phyloP scores from a whole-genome alignment of 1,140 invertebrate genomes.

The Eumaeus atala region DNA sequence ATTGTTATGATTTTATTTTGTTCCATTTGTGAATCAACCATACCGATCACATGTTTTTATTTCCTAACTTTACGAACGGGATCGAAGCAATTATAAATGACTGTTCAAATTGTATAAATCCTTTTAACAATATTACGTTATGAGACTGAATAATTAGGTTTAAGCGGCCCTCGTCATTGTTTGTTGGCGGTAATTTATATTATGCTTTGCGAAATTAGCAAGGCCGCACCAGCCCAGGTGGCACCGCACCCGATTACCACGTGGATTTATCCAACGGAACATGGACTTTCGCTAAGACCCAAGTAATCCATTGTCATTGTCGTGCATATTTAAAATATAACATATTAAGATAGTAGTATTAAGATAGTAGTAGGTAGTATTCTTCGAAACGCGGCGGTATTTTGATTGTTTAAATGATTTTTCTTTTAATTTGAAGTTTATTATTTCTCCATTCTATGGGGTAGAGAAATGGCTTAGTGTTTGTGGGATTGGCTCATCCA shows the following conservation, averaged over 20 bases:
- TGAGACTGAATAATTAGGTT: conserved; percentile 39
- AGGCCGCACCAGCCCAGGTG: conserved; percentile 49
- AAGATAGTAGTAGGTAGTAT: too few relatives aligned
- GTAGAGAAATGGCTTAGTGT: too few relatives aligned
- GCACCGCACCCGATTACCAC: conserved; percentile 46
- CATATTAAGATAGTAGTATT: conserved; percentile 21
- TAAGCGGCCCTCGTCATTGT: conserved; percentile 46
- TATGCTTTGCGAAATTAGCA: conserved; percentile 58
- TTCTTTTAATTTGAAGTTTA: too few relatives aligned
- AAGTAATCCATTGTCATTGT: conserved; percentile 35
- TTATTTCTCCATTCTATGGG: too few relatives aligned
- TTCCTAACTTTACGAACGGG: too few relatives aligned
- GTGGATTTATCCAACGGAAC: conserved; percentile 46
- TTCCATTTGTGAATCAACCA: too few relatives aligned
- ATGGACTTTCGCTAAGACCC: conserved; percentile 31
- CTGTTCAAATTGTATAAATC: conserved; percentile 38
- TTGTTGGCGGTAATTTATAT: conserved; percentile 58
- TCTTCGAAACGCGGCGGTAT: too few relatives aligned
- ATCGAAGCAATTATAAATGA: conserved; percentile 31
- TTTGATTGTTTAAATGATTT: too few relatives aligned
- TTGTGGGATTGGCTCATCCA: too few relatives aligned
- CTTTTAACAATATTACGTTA: conserved; percentile 42
- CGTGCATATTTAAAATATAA: conserved; percentile 36
- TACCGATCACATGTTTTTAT: too few relatives aligned
- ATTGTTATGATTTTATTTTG: too few relatives aligned